phyloP scores from a whole-genome alignment of 2,888 invertebrate species.

The Pelosia muscerda region DNA sequence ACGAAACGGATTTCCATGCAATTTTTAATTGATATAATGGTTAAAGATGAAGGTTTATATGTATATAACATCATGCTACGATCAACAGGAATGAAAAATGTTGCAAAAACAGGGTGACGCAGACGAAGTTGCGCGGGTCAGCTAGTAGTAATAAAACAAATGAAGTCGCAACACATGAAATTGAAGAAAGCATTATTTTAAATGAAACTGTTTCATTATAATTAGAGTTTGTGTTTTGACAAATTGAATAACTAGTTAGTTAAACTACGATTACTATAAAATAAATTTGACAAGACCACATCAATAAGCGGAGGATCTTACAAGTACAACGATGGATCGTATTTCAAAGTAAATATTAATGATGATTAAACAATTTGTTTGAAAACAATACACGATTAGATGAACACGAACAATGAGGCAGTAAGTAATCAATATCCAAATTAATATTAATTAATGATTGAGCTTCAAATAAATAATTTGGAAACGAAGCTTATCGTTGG shows the following conservation, averaged over 20 bases:
- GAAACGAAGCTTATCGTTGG: conserved; percentile 69
- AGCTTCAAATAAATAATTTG: conserved; percentile 76
- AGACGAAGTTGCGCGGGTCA: too few species aligned
- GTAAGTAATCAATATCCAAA: conserved; percentile 81
- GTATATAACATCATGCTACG: too few species aligned
- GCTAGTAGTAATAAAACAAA: conserved; percentile 41
- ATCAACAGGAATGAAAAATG: too few species aligned
- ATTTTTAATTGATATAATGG: too few species aligned
- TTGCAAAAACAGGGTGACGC: too few species aligned
- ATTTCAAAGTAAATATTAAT: conserved; percentile 51
- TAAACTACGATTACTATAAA: conserved; percentile 10
- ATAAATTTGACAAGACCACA: conserved; percentile 30
- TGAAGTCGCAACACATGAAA: conserved; percentile 30
- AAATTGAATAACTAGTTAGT: conserved; percentile 11
- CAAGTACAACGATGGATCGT: conserved; percentile 44
- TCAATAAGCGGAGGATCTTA: conserved; percentile 36
- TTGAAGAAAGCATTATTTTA: conserved; percentile 28
- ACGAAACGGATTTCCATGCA: too few species aligned
- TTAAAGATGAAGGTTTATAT: too few species aligned
- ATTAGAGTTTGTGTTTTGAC: not conserved
- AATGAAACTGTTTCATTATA: not conserved
- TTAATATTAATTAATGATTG: conserved; percentile 76
- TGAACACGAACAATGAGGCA: conserved; percentile 72
- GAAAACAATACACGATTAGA: conserved; percentile 59
- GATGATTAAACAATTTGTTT: conserved; percentile 54